Base-by-base conservation (phyloP, 2,113 vertebrate genomes). In the Laterallus jamaicensis region DNA sequence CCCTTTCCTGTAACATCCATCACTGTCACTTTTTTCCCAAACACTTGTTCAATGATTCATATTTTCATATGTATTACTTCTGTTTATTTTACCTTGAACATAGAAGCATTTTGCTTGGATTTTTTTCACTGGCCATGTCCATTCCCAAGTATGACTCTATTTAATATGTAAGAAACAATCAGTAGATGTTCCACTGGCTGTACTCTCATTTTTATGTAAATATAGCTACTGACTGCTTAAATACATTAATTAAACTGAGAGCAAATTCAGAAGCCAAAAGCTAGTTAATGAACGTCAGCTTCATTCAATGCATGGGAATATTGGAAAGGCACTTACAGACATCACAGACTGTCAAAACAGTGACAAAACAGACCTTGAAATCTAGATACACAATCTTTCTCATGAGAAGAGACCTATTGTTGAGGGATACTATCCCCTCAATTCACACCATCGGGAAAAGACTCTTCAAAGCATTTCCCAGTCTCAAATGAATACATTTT, bases 241-340 rank as follows among this genome's bases (percentile, higher is more conserved):
- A 87, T 78, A 69, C 64, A 64, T 95, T 93, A 96, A 96, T 96
- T 91, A 94, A 78, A 5, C 54, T 92, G 74, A 67, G 29, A 95
- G 60, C 39, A 93, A 93, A 67, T 56, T 88, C 58, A 63, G 75
- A 96, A 97, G 90, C 79, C 74, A 92, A 95, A 96, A 91, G 49
- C 49, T 85, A 84, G 76, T 88, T 92, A 95, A 96, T 88, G 79
- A 97, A 96, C 0, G 0, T 91, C 80, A 95, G 62, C n/a, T 97
- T 86, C 75, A 83, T 85, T 95, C 82, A 91, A 66, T 88, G 68
- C 42, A 88, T 21, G 35, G 75, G 59, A 93, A 91, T 92, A 91
- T 80, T 91, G 93, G 92, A 96, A 97, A 97, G 96, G 68, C 67
- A 90, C 82, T 97, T 94, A 92, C 9, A 91, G 64, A 70, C 68